Conservation (phyloP, 2,888 invertebrate species). For the Coelogynopora nodosa region DNA sequence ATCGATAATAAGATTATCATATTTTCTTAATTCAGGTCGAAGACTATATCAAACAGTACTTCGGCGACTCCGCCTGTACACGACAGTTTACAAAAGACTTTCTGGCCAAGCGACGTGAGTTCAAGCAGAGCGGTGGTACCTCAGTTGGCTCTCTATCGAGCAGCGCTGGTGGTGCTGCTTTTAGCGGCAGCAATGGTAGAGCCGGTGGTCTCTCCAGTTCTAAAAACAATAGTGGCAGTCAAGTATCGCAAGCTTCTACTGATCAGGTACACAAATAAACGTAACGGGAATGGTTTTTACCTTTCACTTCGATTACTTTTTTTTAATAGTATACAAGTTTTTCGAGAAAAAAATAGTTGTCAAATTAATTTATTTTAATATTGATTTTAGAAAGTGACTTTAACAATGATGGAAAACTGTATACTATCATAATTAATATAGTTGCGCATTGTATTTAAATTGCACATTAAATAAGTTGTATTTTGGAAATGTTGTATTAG, state of each 20-base stretch:
- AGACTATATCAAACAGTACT: constrained; percentile 22
- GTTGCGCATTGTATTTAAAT: too few relatives aligned
- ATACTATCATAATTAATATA: too few relatives aligned
- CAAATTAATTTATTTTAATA: too few relatives aligned
- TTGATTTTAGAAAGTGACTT: too few relatives aligned
- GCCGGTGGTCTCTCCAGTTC: neutral
- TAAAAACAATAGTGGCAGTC: neutral
- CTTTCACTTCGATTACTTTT: too few relatives aligned
- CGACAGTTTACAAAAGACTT: constrained; percentile 27
- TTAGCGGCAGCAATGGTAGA: neutral
- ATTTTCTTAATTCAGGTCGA: neutral
- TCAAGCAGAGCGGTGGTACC: neutral
- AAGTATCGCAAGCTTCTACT: neutral
- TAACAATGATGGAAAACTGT: too few relatives aligned
- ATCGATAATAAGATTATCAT: too few relatives aligned
- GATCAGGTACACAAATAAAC: neutral
- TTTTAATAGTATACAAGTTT: too few relatives aligned
- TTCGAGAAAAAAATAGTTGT: too few relatives aligned
- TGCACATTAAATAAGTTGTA: too few relatives aligned
- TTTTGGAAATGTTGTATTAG: too few relatives aligned
- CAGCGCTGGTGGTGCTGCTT: neutral
- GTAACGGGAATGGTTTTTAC: too few relatives aligned
- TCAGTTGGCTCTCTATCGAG: neutral
- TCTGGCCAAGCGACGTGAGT: constrained; percentile 27
- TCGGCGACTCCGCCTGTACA: constrained; percentile 25